Evolutionary conservation across 2,113 vertebrate species (phyloP).

Genomic region (Natator depressus): DNA sequence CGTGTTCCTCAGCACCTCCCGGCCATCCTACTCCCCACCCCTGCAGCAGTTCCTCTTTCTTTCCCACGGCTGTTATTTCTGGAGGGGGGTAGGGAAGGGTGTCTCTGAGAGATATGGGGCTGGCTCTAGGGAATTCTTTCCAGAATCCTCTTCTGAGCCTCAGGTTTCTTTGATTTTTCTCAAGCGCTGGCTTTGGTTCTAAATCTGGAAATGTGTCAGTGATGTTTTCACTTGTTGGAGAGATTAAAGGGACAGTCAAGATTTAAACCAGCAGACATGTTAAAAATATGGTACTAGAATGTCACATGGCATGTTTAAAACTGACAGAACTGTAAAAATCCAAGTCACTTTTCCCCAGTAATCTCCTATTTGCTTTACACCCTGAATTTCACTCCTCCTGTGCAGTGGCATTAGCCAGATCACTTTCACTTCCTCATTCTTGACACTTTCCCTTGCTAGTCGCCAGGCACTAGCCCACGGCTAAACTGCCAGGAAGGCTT

Average conservation of each 20-base stretch:
- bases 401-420: neutral
- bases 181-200: neutral
- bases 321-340: neutral
- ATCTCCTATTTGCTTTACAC: neutral
- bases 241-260: neutral
- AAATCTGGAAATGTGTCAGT: neutral
- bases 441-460: too few relatives aligned
- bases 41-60: neutral
- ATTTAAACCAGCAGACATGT: neutral
- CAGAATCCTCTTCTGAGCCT: neutral
- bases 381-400: neutral
- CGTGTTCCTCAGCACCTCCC: neutral
- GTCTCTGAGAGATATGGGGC: neutral
- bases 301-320: neutral
- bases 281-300: slow-evolving; percentile 4
- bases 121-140: neutral
- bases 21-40: neutral
- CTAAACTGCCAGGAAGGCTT: too few relatives aligned
- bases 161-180: neutral
- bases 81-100: too few relatives aligned
- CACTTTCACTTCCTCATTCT: neutral
- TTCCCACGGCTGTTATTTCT: neutral
- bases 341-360: neutral
- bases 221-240: neutral
- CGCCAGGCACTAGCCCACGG: too few relatives aligned